Conservation (phyloP, 2,797 vertebrate genomes). For the Podargus strigoides region DNA sequence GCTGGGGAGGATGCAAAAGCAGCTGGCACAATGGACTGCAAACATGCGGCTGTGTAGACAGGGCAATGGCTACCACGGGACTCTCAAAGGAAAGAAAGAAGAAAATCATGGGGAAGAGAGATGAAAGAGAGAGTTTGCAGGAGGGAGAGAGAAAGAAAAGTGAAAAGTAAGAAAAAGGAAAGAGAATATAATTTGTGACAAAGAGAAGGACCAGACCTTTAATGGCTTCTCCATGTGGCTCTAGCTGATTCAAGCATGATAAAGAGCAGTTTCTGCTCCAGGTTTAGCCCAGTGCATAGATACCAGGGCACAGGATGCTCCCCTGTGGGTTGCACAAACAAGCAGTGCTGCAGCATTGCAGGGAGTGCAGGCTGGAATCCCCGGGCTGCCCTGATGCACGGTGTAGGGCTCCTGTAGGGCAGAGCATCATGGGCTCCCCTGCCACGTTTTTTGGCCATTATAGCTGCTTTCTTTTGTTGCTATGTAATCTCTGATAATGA, state of each 20-base stretch:
- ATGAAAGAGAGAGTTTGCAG: neutral
- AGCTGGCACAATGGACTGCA: neutral
- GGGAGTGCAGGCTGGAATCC: rapidly evolving
- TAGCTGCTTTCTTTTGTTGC: neutral
- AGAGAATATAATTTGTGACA: neutral
- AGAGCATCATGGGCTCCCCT: neutral
- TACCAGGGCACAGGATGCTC: neutral
- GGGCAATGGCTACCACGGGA: neutral
- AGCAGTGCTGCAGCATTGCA: rapidly evolving
- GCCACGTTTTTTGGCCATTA: neutral
- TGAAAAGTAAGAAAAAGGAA: neutral
- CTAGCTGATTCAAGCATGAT: neutral
- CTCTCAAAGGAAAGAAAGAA: neutral
- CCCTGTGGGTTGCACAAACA: neutral
- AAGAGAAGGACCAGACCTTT: neutral
- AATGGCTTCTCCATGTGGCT: neutral
- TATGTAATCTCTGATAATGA: conserved; percentile 43
- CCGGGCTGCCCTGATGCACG: neutral
- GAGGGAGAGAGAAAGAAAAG: neutral
- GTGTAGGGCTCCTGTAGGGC: neutral
- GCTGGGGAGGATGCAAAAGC: neutral
- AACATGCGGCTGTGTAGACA: neutral
- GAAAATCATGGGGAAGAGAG: neutral
- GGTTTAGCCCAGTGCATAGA: neutral
- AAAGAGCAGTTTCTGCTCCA: neutral